These are phyloP conservation scores for Cnemophilus loriae DNA, from an alignment of 2,113 vertebrate species.

Conservation along the genomic window DNA sequence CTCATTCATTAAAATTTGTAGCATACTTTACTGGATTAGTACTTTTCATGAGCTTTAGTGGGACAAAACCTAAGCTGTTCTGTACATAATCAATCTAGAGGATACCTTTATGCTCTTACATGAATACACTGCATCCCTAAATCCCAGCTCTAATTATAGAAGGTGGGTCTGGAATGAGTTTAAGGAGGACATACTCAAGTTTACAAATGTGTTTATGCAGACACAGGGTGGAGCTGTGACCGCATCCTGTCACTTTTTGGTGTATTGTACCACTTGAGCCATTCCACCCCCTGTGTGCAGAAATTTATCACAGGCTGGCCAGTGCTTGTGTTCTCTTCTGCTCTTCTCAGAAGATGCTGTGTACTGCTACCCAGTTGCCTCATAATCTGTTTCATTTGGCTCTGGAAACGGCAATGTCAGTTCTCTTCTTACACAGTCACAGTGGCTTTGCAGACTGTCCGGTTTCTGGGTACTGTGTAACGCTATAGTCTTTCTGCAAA, in stretches of 20 bases:
- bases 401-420: background rate
- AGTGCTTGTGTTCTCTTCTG: background rate
- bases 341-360: background rate
- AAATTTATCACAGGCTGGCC: background rate
- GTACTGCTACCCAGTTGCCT: background rate
- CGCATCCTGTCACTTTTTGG: slow-evolving; percentile 29
- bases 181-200: background rate
- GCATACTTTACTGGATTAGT: background rate
- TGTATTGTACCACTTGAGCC: slow-evolving; percentile 22
- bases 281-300: background rate
- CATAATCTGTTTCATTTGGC: background rate
- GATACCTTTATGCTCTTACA: background rate
- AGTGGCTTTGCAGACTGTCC: background rate
- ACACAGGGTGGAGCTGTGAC: slow-evolving; percentile 66
- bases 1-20: background rate
- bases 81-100: background rate
- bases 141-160: background rate
- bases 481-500: background rate
- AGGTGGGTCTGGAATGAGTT: background rate
- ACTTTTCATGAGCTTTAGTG: background rate
- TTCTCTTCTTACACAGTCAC: background rate
- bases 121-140: background rate
- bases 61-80: background rate
- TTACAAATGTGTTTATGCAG: slow-evolving; percentile 49
- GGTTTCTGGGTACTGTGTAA: background rate